Base-by-base conservation (phyloP, 2,888 invertebrate species). In the Synergus itoensis region DNA sequence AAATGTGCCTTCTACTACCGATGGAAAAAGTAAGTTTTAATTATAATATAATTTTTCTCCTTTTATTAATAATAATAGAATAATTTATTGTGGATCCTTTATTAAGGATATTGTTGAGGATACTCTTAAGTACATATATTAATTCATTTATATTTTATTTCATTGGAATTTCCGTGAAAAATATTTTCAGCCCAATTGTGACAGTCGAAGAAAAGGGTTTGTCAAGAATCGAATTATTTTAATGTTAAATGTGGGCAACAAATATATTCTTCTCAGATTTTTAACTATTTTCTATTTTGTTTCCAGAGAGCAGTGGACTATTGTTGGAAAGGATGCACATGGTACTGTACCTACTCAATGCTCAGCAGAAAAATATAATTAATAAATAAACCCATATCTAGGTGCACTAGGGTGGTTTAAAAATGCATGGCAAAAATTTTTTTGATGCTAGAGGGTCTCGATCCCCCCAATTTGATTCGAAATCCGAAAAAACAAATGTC, bases 191-290 rank as follows among this genome's bases (percentile, higher is more conserved):
- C 53, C 18, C 53, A 53, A 16, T n/a, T 18, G n/a, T 53, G n/a
- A 53, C 53, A 14, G n/a, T 7, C 53, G 7, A 53, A 53, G 45
- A 2, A 53, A 53, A n/a, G 1, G 53, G 53, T n/a, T 53, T n/a
- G 53, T 53, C 53, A n/a, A 53, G n/a, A 53, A n/a, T 53, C n/a
- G n/a, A 53, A 53, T n/a, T n/a, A 53, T 7, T 53, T 53, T 53
- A 7, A 7, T n/a, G 1, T 53, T 53, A 18, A 53, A 53, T 53
- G n/a, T 53, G n/a, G n/a, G 53, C n/a, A 53, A 18, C 7, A 53
- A 53, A n/a, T 53, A n/a, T n/a, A n/a, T n/a, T 53, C n/a, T n/a
- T 53, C 8, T n/a, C 8, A 18, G 53, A 53, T 53, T 53, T 53
- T 53, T 2, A 53, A n/a, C n/a, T 16, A 53, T 53, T 53, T 53